phyloP scores from a whole-genome alignment of 2,797 vertebrate species.

The Muraenolepis orangiensis region DNA sequence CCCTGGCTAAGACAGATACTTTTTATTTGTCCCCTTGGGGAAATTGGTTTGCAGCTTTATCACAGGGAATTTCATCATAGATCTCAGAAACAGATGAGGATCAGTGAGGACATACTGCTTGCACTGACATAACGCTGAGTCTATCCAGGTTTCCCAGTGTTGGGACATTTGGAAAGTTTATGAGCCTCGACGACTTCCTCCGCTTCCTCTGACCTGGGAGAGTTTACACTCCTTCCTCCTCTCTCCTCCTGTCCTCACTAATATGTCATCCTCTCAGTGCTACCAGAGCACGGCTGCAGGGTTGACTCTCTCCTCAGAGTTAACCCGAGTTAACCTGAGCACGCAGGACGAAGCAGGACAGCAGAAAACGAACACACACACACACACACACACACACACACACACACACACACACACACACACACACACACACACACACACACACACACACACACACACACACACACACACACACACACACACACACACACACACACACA shows the following conservation, averaged over 20 bases:
- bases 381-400: background rate
- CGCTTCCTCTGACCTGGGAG: background rate
- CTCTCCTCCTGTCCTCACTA: constrained; percentile 3
- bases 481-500: constrained; percentile 60
- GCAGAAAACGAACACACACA: too few relatives aligned
- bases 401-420: background rate
- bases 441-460: background rate
- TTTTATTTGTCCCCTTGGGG: too few relatives aligned
- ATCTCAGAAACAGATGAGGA: too few relatives aligned
- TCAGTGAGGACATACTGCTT: too few relatives aligned
- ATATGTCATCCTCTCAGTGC: constrained; percentile 48
- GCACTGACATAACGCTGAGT: background rate
- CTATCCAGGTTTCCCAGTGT: background rate
- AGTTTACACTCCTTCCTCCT: background rate
- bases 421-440: background rate
- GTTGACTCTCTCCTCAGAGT: too few relatives aligned
- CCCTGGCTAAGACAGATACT: too few relatives aligned
- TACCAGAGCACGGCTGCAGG: background rate
- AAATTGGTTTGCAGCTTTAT: too few relatives aligned
- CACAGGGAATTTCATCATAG: too few relatives aligned
- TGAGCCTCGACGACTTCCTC: background rate
- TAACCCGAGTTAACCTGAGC: too few relatives aligned
- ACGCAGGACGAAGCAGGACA: too few relatives aligned
- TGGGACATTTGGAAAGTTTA: background rate
- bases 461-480: background rate